Conservation (phyloP, 2,113 vertebrate species). For the Mormyrus iriodes region DNA sequence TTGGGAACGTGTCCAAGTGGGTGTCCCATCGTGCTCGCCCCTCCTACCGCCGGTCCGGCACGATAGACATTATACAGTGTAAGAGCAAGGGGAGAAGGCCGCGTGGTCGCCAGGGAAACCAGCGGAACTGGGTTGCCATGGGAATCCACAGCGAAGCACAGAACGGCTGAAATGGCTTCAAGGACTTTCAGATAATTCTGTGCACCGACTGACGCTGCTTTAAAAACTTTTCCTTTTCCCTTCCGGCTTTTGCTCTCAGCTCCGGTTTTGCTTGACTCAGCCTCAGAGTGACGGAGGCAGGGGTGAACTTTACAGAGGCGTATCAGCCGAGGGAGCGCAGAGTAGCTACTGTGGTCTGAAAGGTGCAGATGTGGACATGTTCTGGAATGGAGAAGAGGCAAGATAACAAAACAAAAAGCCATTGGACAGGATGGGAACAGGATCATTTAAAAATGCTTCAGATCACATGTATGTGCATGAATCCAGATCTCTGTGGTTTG, state of each 20-base stretch:
- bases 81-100: not conserved
- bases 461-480: not conserved
- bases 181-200: not conserved
- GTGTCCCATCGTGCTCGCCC: constrained; percentile 34
- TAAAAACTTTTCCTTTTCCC: not conserved
- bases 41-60: not conserved
- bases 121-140: not conserved
- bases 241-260: not conserved
- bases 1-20: constrained; percentile 97
- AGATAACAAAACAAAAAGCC: not conserved
- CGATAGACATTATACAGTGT: not conserved
- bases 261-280: not conserved
- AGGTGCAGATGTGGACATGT: not conserved
- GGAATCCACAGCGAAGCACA: not conserved
- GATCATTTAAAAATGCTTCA: not conserved
- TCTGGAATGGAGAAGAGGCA: not conserved
- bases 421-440: not conserved
- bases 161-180: not conserved
- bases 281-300: not conserved
- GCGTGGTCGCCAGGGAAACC: not conserved
- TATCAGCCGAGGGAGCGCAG: not conserved
- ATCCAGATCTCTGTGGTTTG: not conserved
- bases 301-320: not conserved
- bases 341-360: not conserved
- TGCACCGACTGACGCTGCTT: not conserved